Evolutionary conservation across 2,888 invertebrate genomes (phyloP), one percentile per base, ranked within the genome.

Genomic region (Oscheius sp.): DNA sequence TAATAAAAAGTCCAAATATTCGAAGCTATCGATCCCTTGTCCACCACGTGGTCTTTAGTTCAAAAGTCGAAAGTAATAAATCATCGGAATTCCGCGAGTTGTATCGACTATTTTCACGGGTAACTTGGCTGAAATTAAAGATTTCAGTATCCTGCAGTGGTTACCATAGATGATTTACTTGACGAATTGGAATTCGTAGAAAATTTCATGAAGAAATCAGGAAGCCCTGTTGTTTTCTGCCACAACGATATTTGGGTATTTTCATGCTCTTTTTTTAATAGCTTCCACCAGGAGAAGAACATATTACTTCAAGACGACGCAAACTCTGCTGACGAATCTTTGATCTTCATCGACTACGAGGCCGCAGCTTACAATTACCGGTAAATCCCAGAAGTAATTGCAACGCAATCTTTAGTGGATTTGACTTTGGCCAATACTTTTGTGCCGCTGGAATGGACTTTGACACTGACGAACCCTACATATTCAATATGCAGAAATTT

Each of bases 141-240:
- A 8, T 55, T 69, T n/a, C 72, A 81, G 78, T 75, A 72, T 29
- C 81, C 81, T 8, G 39, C 65, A 5, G 42, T 71, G 3, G 57
- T 81, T 34, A 74, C 74, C n/a, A 72, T 73, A 4, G 76, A 74
- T 5, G 71, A 74, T 46, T 69, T 82, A 6, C 69, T 72, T 10
- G 33, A 69, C 15, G 82, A 82, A 69, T 64, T 80, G 29, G 72
- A 78, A 53, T 78, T 80, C 27, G 71, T 80, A 27, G 74, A 81
- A 25, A 64, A 69, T 27, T 81, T 80, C 58, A 64, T 82, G 17
- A 37, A 70, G 27, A 46, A 71, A 5, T 70, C 70, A 45, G 66
- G 69, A 25, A 77, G 76, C 42, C 93, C 94, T 0, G 93, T 95
- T 0, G 92, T 84, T 8, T 87, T 87, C 76, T 86, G 85, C 65